phyloP scores from a whole-genome alignment of 2,113 vertebrate genomes.

The Myocastor coypus region DNA sequence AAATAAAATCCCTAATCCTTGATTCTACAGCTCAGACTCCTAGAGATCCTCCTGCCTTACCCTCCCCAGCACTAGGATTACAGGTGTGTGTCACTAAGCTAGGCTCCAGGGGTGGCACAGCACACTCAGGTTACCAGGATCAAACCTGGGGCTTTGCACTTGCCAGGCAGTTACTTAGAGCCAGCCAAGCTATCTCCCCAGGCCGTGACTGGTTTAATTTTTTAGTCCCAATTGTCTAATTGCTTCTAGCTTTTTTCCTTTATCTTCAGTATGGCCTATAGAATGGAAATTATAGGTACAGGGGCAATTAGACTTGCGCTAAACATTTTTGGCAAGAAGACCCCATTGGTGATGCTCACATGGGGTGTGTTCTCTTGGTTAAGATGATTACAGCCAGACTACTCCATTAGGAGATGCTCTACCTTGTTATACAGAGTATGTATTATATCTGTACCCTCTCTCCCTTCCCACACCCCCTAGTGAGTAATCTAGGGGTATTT shows the following conservation, averaged over 20 bases:
- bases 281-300: background rate
- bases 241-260: background rate
- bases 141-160: too few relatives aligned
- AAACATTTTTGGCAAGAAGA: conserved; percentile 32
- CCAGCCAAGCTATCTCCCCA: too few relatives aligned
- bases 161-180: too few relatives aligned
- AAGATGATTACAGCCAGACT: background rate
- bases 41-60: too few relatives aligned
- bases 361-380: background rate
- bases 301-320: background rate
- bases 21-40: background rate
- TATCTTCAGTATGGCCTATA: background rate
- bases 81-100: too few relatives aligned
- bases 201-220: background rate
- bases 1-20: background rate
- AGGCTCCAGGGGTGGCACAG: too few relatives aligned
- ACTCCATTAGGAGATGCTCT: too few relatives aligned
- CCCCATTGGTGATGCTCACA: background rate
- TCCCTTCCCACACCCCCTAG: background rate
- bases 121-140: too few relatives aligned
- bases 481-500: background rate
- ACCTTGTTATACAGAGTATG: background rate
- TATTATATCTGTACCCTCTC: too few relatives aligned
- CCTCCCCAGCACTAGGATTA: too few relatives aligned
- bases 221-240: background rate